phyloP scores from a whole-genome alignment of 2,797 vertebrate species.

The Peromyscus eremicus region DNA sequence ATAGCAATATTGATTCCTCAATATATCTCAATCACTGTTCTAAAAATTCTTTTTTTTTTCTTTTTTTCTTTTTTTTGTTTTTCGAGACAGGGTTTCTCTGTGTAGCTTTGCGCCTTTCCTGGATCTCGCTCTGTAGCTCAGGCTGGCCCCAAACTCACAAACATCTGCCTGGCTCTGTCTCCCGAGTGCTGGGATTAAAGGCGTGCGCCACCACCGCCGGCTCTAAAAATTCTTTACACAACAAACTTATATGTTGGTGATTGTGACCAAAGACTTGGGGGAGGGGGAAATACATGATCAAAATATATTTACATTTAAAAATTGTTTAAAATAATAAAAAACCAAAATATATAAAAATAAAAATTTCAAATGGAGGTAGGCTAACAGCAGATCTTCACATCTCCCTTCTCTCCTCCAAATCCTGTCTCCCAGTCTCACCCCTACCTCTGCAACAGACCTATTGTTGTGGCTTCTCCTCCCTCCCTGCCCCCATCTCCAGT shows the following conservation, averaged over 20 bases:
- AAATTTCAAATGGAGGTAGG: background rate
- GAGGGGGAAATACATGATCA: background rate
- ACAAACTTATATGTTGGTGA: background rate
- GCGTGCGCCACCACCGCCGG: too few relatives aligned
- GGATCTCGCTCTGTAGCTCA: too few relatives aligned
- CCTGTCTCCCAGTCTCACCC: too few relatives aligned
- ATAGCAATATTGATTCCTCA: background rate
- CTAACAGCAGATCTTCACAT: background rate
- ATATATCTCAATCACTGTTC: background rate
- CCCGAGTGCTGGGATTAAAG: too few relatives aligned
- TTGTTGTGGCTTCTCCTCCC: background rate
- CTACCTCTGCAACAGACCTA: background rate
- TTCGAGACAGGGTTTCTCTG: too few relatives aligned
- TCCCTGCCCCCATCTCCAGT: background rate
- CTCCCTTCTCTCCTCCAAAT: background rate
- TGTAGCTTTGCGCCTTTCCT: too few relatives aligned
- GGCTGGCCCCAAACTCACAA: too few relatives aligned
- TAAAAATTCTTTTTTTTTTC: background rate
- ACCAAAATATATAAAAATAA: background rate
- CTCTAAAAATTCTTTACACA: background rate
- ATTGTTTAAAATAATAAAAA: background rate
- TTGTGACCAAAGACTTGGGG: background rate
- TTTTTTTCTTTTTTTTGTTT: too few relatives aligned
- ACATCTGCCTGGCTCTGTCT: too few relatives aligned
- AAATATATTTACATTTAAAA: background rate